These are phyloP conservation scores for Episyrphus balteatus DNA, from an alignment of 1,140 invertebrate genomes.

Conservation along the genomic window DNA sequence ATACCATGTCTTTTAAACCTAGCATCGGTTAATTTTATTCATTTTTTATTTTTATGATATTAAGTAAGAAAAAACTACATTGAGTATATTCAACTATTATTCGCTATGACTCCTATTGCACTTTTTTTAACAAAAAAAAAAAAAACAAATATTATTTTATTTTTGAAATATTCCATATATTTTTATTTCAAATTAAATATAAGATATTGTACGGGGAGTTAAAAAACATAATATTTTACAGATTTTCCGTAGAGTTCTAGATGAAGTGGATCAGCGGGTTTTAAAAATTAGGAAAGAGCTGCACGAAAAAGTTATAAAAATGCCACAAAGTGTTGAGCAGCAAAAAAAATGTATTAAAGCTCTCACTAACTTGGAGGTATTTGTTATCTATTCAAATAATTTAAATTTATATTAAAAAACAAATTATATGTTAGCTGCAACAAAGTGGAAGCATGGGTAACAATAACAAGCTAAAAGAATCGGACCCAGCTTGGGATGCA, in stretches of 20 bases:
- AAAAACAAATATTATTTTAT: no score
- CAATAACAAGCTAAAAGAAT: constrained; percentile 25
- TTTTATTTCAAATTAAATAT: no score
- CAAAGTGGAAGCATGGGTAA: constrained; percentile 26
- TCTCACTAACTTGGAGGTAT: constrained; percentile 52
- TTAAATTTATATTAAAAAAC: background rate
- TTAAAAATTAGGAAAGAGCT: constrained; percentile 68
- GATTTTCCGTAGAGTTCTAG: constrained; percentile 75
- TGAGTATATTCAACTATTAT: no score
- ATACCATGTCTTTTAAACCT: no score
- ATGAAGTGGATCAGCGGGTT: constrained; percentile 85
- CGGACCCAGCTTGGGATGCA: constrained; percentile 87
- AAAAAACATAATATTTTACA: no score
- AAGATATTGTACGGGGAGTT: no score
- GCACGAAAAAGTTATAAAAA: constrained; percentile 70
- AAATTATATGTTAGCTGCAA: constrained; percentile 30
- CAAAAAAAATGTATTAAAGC: constrained; percentile 86
- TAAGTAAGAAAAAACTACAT: no score
- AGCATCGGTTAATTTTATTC: no score
- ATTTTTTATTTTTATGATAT: no score
- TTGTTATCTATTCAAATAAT: constrained; percentile 1
- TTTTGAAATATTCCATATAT: no score
- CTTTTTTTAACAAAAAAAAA: no score
- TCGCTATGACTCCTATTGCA: no score
- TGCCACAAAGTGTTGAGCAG: constrained; percentile 82